Evolutionary conservation across 2,888 invertebrate genomes (phyloP).

Genomic region (Acronicta leporina): DNA sequence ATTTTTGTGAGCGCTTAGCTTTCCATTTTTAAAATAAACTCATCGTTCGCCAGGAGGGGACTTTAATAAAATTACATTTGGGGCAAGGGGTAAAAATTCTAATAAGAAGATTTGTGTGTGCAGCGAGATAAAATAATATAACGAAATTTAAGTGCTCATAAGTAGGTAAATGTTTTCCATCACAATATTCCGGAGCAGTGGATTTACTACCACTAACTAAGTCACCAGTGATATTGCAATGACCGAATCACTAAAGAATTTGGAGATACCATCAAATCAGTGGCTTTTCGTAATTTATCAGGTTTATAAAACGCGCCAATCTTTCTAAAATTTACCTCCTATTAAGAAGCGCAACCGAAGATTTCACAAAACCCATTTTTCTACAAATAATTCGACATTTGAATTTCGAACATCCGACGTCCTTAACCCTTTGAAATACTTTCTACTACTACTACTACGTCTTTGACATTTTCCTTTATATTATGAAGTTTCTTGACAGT

Average conservation of each 20-base stretch:
- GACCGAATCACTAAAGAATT: slow-evolving; percentile 27
- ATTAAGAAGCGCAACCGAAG: background rate
- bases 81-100: slow-evolving; percentile 43
- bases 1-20: slow-evolving; percentile 80
- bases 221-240: slow-evolving; percentile 23
- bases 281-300: slow-evolving; percentile 35
- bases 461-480: background rate
- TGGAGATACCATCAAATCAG: slow-evolving; percentile 44
- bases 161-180: too few relatives aligned
- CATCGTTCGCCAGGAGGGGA: slow-evolving; percentile 68
- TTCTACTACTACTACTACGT: background rate
- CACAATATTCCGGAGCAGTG: background rate
- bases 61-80: slow-evolving; percentile 76
- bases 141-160: background rate
- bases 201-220: slow-evolving; percentile 15
- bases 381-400: slow-evolving; percentile 2
- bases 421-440: background rate
- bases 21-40: slow-evolving; percentile 87
- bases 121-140: background rate
- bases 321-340: slow-evolving; percentile 5
- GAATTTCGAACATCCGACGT: background rate
- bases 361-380: background rate
- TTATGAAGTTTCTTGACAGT: background rate
- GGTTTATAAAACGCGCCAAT: slow-evolving; percentile 15
- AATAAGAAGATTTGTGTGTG: slow-evolving; percentile 32